phyloP scores from a whole-genome alignment of 2,113 vertebrate genomes.

The Hemichromis elongatus region DNA sequence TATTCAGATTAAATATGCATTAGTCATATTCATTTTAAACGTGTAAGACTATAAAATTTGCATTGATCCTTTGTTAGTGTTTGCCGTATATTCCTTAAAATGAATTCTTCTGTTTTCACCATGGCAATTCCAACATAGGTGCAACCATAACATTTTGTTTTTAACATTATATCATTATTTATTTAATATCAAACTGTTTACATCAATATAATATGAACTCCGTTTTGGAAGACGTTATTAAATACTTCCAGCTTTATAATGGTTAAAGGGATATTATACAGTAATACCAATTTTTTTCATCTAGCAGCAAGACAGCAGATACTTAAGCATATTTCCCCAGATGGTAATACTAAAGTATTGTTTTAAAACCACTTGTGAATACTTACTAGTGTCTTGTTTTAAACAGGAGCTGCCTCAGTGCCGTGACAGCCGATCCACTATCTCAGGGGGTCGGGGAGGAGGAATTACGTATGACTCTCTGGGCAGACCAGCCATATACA shows the following conservation, averaged over 20 bases:
- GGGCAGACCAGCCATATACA: conserved; percentile 59
- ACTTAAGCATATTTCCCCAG: background rate
- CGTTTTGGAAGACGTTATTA: background rate
- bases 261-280: background rate
- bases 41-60: background rate
- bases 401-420: conserved; percentile 55
- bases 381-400: background rate
- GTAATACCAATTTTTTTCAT: background rate
- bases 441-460: conserved; percentile 57
- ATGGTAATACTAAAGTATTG: background rate
- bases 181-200: background rate
- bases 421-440: conserved; percentile 83
- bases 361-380: background rate
- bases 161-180: background rate
- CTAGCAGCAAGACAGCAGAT: background rate
- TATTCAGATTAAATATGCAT: too few relatives aligned
- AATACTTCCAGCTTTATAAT: background rate
- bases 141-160: too few relatives aligned
- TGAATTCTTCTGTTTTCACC: too few relatives aligned
- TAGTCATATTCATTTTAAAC: too few relatives aligned
- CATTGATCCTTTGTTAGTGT: background rate
- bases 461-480: conserved; percentile 71
- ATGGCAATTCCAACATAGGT: too few relatives aligned
- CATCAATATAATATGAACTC: background rate
- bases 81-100: background rate